Percentiles rank a stretch among this genome's conserved stretches.
phyloP scores from a whole-genome alignment of 2,888 invertebrate genomes.

The Muscina levida region DNA sequence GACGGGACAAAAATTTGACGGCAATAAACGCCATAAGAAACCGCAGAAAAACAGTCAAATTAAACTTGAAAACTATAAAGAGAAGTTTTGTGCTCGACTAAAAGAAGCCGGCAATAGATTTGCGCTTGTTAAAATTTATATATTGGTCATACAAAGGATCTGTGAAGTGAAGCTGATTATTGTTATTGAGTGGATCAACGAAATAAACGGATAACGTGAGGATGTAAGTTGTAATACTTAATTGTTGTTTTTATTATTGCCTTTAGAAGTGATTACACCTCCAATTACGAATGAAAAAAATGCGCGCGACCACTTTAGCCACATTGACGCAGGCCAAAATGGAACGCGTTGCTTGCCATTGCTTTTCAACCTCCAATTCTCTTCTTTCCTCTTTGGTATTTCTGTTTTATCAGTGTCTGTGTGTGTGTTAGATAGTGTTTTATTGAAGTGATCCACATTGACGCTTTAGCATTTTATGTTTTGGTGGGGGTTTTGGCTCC shows the following conservation, averaged over 20 bases:
- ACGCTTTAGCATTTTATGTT: constrained; percentile 45
- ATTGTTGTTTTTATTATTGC: not conserved
- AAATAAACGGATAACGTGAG: not conserved
- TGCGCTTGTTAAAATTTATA: not conserved
- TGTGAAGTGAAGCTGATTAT: too few relatives aligned
- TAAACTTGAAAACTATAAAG: too few relatives aligned
- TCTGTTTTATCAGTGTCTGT: constrained; percentile 55
- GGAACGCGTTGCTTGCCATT: constrained; percentile 55
- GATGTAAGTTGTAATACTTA: constrained; percentile 18
- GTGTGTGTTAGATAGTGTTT: constrained; percentile 58
- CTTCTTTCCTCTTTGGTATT: constrained; percentile 47
- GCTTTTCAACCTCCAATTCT: constrained; percentile 41
- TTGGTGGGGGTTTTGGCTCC: constrained; percentile 42
- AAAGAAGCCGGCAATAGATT: constrained; percentile 7
- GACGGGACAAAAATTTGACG: not conserved
- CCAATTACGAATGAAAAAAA: constrained; percentile 36
- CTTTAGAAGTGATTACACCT: constrained; percentile 35
- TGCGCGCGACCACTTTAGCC: constrained; percentile 59
- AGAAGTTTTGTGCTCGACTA: too few relatives aligned
- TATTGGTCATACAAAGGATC: too few relatives aligned
- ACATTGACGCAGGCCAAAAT: constrained; percentile 58
- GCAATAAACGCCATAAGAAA: too few relatives aligned
- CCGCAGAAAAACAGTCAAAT: too few relatives aligned
- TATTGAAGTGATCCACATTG: constrained; percentile 60
- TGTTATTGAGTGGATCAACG: not conserved